Base-by-base conservation (phyloP, 2,113 vertebrate genomes). In the Morphnarchus princeps region DNA sequence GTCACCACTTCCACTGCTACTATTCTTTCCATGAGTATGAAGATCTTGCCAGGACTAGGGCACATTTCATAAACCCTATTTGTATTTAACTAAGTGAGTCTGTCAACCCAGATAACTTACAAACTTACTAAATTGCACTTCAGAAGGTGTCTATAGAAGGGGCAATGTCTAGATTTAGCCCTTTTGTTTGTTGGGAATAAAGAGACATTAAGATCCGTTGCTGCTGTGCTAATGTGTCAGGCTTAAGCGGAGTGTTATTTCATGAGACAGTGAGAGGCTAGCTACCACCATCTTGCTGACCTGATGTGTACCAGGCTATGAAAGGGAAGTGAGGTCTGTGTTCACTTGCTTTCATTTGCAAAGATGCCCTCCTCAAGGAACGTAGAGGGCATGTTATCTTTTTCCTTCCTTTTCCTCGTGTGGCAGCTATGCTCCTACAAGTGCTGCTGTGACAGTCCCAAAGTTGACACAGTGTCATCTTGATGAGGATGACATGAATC, bases 401-500 rank as follows among this genome's bases (percentile, higher is more conserved):
- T 88, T 79, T 31, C 34, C 50, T 85, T 86, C 1, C 0, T 85
- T 95, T 90, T 61, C 58, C 85, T 73, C 50, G 10, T 57, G 66
- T 55, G 31, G 13, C 76, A 95, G 87, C 73, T 65, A 65, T 63
- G 54, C 20, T 58, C 15, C 59, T 91, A n/a, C 61, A 58, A 86
- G 34, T 71, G 74, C 50, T 81, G 45, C 65, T 81, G 57, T 94
- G 95, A 90, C 81, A 96, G 62, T 72, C 87, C 82, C 43, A 38
- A 91, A 95, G 91, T 82, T 5, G 8, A 91, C 93, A 85, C n/a
- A 55, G 73, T 93, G 92, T 96, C 89, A 74, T 76, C 90, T 82
- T 93, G 90, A 96, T 86, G 87, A 93, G 59, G 66, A 94, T 36
- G 79, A 93, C 80, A 72, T 49, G 24, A 73, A 87, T 95, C 93